A percentile compares a stretch with the other conserved stretches of the same genome.
phyloP scores from a whole-genome alignment of 2,797 vertebrate species.

The Nannoperca obscura region DNA sequence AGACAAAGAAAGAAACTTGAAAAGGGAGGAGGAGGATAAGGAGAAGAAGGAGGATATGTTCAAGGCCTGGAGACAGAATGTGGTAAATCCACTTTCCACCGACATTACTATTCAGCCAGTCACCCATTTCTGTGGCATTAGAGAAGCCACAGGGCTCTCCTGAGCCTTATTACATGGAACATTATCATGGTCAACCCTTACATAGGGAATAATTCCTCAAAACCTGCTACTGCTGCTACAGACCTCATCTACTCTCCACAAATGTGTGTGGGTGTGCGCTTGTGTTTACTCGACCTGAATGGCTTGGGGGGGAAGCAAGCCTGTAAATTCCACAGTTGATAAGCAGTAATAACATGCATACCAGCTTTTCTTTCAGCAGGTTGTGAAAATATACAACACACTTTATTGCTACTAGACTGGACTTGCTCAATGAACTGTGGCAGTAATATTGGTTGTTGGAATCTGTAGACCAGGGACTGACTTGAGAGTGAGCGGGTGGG shows the following conservation, averaged over 20 bases:
- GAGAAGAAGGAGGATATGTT: conserved; percentile 24
- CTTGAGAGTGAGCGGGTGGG: conserved; percentile 26
- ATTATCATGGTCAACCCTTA: conserved; percentile 45
- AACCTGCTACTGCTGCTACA: conserved; percentile 38
- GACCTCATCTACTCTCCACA: conserved; percentile 39
- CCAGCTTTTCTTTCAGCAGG: conserved; percentile 50
- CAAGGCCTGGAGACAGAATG: conserved; percentile 43
- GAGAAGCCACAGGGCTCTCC: conserved; percentile 58
- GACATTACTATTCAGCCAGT: conserved; percentile 49
- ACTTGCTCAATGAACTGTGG: conserved; percentile 51
- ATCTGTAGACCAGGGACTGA: conserved; percentile 23
- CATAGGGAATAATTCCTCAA: conserved; percentile 54
- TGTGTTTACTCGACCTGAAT: conserved; percentile 55
- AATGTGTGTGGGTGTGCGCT: conserved; percentile 36
- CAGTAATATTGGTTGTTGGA: conserved; percentile 36
- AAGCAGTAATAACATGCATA: conserved; percentile 60
- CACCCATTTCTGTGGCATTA: conserved; percentile 60
- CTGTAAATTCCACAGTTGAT: conserved; percentile 71
- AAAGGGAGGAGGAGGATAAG: neutral
- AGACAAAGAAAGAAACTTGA: conserved; percentile 51
- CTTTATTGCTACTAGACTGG: conserved; percentile 44
- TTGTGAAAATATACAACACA: conserved; percentile 48
- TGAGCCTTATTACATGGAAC: conserved; percentile 56
- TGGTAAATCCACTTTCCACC: conserved; percentile 52
- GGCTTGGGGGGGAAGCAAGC: conserved; percentile 45